Percentiles rank a stretch among this genome's conserved stretches.
phyloP scores from a whole-genome alignment of 1,140 invertebrate genomes.

The Chionoecetes opilio region DNA sequence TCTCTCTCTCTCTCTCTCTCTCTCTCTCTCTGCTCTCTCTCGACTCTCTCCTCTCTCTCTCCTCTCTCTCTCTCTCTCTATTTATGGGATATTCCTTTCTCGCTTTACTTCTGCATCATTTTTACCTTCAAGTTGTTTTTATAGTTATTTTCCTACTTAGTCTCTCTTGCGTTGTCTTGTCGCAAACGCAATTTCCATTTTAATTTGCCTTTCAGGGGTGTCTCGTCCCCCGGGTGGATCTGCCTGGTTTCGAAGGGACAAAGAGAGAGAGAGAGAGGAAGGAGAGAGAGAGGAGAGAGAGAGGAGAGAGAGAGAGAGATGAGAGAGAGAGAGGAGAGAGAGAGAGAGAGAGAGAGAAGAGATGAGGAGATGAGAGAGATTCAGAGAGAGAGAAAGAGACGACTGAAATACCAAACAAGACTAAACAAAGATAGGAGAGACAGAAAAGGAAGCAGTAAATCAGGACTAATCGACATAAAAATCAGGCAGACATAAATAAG shows the following conservation, averaged over 20 bases:
- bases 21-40: neutral
- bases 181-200: neutral
- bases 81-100: neutral
- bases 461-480: too few relatives aligned
- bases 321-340: conserved; percentile 27
- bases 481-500: too few relatives aligned
- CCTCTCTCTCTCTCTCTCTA: neutral
- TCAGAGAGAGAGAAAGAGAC: too few relatives aligned
- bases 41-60: neutral
- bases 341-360: neutral
- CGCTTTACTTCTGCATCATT: neutral
- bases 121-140: neutral
- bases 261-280: conserved; percentile 5
- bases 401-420: too few relatives aligned
- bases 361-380: neutral
- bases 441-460: too few relatives aligned
- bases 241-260: neutral
- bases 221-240: too few relatives aligned
- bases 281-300: conserved; percentile 27
- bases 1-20: conserved; percentile 27
- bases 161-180: neutral
- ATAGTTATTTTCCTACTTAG: neutral
- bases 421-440: too few relatives aligned
- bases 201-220: neutral
- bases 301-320: conserved; percentile 27